phyloP scores from a whole-genome alignment of 2,797 vertebrate genomes.

The Alosa sapidissima region DNA sequence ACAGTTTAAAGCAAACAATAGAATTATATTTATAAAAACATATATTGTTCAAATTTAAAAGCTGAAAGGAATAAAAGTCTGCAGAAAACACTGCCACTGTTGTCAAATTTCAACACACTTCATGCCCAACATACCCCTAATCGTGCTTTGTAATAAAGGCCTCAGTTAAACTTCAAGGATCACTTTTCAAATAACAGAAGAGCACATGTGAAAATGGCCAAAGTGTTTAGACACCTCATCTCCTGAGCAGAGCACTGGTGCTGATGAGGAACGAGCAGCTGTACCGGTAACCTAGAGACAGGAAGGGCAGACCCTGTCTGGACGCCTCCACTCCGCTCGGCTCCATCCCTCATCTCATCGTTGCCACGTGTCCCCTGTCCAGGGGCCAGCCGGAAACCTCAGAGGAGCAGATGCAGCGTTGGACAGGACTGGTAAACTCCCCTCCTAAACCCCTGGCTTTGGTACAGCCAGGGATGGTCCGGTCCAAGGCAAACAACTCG shows the following conservation, averaged over 20 bases:
- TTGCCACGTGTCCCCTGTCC: slow-evolving; percentile 77
- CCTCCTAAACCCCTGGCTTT: neutral
- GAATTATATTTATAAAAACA: no score
- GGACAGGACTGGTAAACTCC: slow-evolving; percentile 49
- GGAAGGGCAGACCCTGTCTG: neutral
- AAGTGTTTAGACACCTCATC: neutral
- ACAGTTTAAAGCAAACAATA: neutral
- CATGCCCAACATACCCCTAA: no score
- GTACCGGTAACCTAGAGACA: neutral
- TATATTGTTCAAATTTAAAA: no score
- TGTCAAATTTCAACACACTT: no score
- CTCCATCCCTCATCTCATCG: neutral
- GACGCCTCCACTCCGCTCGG: neutral
- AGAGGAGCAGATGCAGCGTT: slow-evolving; percentile 70
- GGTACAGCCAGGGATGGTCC: slow-evolving; percentile 46
- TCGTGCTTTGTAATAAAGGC: no score
- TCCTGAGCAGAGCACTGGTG: neutral
- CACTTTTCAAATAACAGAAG: neutral
- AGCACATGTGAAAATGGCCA: neutral
- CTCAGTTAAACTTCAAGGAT: neutral
- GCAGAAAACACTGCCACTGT: no score
- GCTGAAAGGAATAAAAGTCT: no score
- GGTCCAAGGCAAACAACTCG: slow-evolving; percentile 44
- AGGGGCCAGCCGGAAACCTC: slow-evolving; percentile 54
- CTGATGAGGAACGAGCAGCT: neutral